Evolutionary conservation across 2,113 vertebrate species (phyloP).

Genomic region (Rallus limicola): DNA sequence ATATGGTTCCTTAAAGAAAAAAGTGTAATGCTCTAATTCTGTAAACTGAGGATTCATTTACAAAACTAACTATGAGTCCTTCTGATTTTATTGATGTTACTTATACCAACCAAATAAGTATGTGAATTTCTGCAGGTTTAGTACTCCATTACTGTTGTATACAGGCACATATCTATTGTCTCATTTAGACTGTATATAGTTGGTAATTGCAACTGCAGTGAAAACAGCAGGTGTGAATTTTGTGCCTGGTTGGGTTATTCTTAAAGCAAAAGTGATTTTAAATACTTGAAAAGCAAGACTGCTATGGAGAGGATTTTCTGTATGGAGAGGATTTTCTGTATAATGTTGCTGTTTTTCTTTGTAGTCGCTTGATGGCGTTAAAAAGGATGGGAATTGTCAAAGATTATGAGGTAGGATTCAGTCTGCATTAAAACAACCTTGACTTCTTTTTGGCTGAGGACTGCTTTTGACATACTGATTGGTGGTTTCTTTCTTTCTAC

Average conservation of each 20-base stretch:
- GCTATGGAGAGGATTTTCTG: neutral
- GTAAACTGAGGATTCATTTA: neutral
- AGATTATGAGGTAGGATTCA: conserved; percentile 90
- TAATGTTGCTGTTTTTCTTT: neutral
- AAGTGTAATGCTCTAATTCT: neutral
- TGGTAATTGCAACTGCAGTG: neutral
- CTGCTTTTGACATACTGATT: neutral
- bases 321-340: neutral
- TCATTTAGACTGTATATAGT: neutral
- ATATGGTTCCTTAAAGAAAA: neutral
- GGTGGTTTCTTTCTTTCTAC: neutral
- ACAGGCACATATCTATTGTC: neutral
- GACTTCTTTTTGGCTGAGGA: neutral
- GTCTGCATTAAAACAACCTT: neutral
- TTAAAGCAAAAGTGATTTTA: neutral
- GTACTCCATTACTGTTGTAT: neutral
- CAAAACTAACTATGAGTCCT: neutral
- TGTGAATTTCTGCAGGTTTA: neutral
- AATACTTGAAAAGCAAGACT: neutral
- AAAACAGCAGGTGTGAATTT: neutral
- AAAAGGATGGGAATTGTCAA: conserved; percentile 98
- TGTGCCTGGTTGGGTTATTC: neutral
- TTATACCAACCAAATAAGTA: neutral
- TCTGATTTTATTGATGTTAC: neutral
- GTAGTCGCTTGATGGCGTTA: conserved; percentile 94